Percentiles rank a stretch among this genome's conserved stretches.
phyloP scores from a whole-genome alignment of 2,888 invertebrate species.

The Thumatha senex region DNA sequence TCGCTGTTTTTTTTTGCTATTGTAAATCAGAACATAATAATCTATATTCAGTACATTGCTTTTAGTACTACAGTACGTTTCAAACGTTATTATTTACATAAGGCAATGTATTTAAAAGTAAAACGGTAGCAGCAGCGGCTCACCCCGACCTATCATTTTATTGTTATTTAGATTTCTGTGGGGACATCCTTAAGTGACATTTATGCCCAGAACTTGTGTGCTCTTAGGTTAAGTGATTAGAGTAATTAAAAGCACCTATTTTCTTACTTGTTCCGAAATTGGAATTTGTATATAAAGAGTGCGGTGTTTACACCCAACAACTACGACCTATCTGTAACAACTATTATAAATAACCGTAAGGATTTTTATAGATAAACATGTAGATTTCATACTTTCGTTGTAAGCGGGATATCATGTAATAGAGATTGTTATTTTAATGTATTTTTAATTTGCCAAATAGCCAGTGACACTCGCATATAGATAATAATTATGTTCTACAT shows the following conservation, averaged over 20 bases:
- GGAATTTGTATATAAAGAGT: slow-evolving; percentile 46
- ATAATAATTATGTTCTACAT: slow-evolving; percentile 16
- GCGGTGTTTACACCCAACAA: slow-evolving; percentile 32
- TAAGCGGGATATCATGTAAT: slow-evolving; percentile 47
- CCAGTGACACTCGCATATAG: slow-evolving; percentile 26
- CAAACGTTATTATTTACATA: too few species aligned
- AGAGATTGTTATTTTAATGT: slow-evolving; percentile 39
- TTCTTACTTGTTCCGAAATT: slow-evolving; percentile 45
- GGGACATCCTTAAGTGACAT: slow-evolving; percentile 13
- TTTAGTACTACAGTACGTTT: too few species aligned
- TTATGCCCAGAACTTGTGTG: slow-evolving; percentile 12
- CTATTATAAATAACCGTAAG: slow-evolving; percentile 35
- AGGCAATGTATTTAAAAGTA: too few species aligned
- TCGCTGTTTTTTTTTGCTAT: too few species aligned
- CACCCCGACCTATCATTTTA: too few species aligned
- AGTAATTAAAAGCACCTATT: slow-evolving; percentile 48
- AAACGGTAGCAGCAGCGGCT: too few species aligned
- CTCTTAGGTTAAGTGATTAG: slow-evolving; percentile 17
- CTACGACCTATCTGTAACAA: not conserved
- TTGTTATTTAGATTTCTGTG: too few species aligned
- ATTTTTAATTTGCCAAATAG: slow-evolving; percentile 27
- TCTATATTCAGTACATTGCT: too few species aligned
- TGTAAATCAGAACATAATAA: too few species aligned
- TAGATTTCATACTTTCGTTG: slow-evolving; percentile 56
- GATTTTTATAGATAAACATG: slow-evolving; percentile 47